Conservation (phyloP, 2,113 vertebrate genomes). For the Eretmodus cyanostictus region DNA sequence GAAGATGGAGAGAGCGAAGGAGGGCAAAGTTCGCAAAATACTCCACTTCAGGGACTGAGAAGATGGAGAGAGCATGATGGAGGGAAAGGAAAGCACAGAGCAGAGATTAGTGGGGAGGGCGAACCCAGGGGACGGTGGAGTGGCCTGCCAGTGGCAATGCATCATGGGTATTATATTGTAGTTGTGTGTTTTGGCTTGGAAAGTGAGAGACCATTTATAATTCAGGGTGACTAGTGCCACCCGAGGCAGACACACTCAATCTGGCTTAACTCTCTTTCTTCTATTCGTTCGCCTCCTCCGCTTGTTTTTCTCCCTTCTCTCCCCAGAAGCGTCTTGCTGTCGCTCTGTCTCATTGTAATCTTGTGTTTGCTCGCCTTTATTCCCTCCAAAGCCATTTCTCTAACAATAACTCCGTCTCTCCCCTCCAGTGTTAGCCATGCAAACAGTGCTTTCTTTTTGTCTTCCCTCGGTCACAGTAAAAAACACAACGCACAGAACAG, state of each 20-base stretch:
- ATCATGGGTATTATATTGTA: conserved; percentile 58
- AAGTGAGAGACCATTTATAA: conserved; percentile 65
- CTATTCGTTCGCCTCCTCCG: conserved; percentile 1
- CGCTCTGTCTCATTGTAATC: conserved; percentile 38
- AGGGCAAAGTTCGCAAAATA: conserved; percentile 45
- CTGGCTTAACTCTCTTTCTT: conserved; percentile 49
- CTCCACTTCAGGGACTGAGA: neutral
- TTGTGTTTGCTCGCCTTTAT: neutral
- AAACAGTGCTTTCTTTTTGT: neutral
- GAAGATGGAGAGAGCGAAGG: conserved; percentile 12
- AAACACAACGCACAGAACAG: neutral
- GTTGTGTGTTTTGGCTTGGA: conserved; percentile 60
- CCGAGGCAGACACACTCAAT: conserved; percentile 60
- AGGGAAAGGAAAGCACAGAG: conserved; percentile 24
- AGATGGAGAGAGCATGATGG: neutral
- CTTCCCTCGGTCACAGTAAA: neutral
- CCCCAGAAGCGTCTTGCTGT: conserved; percentile 35
- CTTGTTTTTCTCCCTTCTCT: conserved; percentile 1
- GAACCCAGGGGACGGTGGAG: conserved; percentile 38
- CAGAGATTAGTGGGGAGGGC: conserved; percentile 45
- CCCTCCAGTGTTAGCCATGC: neutral
- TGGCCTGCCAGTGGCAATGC: conserved; percentile 59
- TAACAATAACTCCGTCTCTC: neutral
- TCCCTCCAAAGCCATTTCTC: conserved; percentile 23
- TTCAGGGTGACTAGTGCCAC: conserved; percentile 63